phyloP scores from a whole-genome alignment of 2,797 vertebrate genomes.

The Amblyraja radiata region DNA sequence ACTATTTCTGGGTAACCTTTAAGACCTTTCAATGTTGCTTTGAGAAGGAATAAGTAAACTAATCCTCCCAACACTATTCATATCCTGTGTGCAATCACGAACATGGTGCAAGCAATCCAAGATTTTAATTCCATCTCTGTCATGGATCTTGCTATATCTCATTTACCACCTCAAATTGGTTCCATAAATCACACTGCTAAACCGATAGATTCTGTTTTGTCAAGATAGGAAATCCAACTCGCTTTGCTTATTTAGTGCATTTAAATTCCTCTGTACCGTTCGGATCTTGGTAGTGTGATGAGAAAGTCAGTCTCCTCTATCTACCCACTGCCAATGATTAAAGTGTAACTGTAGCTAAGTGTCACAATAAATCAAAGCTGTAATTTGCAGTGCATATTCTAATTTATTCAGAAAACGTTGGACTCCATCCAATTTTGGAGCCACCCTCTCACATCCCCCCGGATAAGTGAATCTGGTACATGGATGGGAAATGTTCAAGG shows the following conservation, averaged over 20 bases:
- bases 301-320: background rate
- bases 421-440: background rate
- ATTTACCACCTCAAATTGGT: background rate
- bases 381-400: background rate
- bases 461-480: background rate
- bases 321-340: background rate
- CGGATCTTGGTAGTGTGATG: background rate
- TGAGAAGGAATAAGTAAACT: conserved; percentile 5
- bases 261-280: background rate
- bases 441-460: too few relatives aligned
- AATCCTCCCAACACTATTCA: background rate
- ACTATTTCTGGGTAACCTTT: background rate
- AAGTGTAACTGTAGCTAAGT: background rate
- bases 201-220: background rate
- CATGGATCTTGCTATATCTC: conserved; percentile 6
- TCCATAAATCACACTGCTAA: conserved; percentile 24
- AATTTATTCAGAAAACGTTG: background rate
- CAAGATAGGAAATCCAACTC: background rate
- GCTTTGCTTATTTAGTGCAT: background rate
- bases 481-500: background rate
- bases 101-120: background rate
- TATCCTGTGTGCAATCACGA: background rate
- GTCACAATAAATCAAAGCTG: background rate
- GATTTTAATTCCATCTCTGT: conserved; percentile 7
- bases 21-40: background rate